Evolutionary conservation across 2,113 vertebrate species (phyloP), one percentile per base, ranked within the genome.

Genomic region (Alexandromys fortis): DNA sequence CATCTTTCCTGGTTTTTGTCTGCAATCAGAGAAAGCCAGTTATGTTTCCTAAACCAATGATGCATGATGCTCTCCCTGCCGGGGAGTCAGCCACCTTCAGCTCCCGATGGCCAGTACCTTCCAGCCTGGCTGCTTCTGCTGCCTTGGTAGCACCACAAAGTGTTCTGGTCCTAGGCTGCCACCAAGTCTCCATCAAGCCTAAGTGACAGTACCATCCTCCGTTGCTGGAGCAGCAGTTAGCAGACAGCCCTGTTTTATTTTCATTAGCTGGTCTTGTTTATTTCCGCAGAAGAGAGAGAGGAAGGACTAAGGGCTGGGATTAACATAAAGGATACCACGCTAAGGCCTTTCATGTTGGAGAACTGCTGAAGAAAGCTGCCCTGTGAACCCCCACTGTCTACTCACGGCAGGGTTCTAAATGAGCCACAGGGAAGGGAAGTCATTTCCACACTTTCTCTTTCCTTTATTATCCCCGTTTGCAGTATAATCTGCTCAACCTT

Each of bases 251-350:
- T 78, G 65, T 7, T 70, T 78, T 45, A 0, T 49, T 81, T 30
- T 88, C 42, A 17, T 86, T 88, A 65, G 55, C 77, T 49, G 38
- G 73, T 92, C 75, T 95, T 86, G 19, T 78, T 94, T 87, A 92
- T 68, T 91, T 92, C 79, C 73, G 45, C 21, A 45, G 79, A 72
- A 92, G 55, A 79, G 30, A 76, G 89, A 73, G 21, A 94, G 21
- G 81, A 90, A 90, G 45, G 68, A 91, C 22, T 72, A 45, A 22
- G 49, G 76, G 35, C 28, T 85, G 45, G 85, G n/a, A 61, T 85
- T 58, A 90, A n/a, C 52, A 77, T 47, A 86, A 16, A 85, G n/a
- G 58, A 86, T 55, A 16, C 22, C 19, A 78, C 38, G 8, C 38
- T 45, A 92, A 72, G 82, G n/a, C 45, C 22, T 35, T 24, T 21